These are phyloP conservation scores for Junonia oenone DNA, from an alignment of 2,888 invertebrate species.

Conservation along the genomic window DNA sequence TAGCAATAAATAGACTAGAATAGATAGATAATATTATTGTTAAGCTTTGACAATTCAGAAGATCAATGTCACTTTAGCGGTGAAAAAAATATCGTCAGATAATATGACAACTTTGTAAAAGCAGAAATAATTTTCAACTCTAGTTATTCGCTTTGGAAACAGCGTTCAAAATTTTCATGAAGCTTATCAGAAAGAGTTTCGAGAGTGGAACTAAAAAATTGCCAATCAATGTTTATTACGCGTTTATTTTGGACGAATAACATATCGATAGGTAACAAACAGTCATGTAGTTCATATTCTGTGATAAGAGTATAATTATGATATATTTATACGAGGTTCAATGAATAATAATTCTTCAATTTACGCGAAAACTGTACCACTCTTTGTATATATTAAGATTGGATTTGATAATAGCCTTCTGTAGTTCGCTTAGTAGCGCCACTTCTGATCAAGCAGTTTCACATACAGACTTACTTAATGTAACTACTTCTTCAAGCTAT, in stretches of 20 bases:
- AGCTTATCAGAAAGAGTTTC: background rate
- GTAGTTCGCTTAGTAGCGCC: slow-evolving; percentile 72
- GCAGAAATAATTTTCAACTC: slow-evolving; percentile 17
- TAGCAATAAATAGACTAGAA: slow-evolving; percentile 78
- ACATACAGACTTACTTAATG: slow-evolving; percentile 18
- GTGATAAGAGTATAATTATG: slow-evolving; percentile 75
- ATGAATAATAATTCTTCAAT: slow-evolving; percentile 41
- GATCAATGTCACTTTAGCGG: slow-evolving; percentile 45
- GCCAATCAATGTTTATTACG: background rate
- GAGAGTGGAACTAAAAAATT: background rate
- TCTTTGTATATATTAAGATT: slow-evolving; percentile 56
- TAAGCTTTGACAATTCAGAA: slow-evolving; percentile 60
- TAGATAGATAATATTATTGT: slow-evolving; percentile 66
- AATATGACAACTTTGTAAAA: slow-evolving; percentile 12
- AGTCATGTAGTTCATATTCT: slow-evolving; percentile 66
- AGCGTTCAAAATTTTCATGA: background rate
- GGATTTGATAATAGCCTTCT: slow-evolving; percentile 68
- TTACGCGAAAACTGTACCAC: slow-evolving; percentile 33
- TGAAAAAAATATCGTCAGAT: slow-evolving; percentile 8
- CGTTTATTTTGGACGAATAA: slow-evolving; percentile 28
- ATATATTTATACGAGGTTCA: slow-evolving; percentile 54
- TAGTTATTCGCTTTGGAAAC: slow-evolving; percentile 6
- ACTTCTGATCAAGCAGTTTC: slow-evolving; percentile 43
- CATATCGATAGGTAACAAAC: slow-evolving; percentile 67
- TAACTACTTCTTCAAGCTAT: slow-evolving; percentile 20